Base-by-base conservation (phyloP, 2,888 invertebrate genomes). In the Zonitis immaculata region DNA sequence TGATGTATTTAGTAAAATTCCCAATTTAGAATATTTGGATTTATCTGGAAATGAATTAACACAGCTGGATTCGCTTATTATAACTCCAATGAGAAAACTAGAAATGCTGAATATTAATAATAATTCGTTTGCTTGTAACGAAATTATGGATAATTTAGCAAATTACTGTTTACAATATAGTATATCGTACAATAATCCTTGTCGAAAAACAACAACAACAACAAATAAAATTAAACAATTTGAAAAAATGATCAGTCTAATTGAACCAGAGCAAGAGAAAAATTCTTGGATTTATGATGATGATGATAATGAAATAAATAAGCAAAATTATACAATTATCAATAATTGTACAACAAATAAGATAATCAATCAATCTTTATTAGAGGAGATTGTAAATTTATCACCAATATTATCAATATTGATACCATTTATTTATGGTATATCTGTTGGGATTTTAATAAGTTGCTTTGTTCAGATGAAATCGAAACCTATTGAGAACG, bases 11-110 rank as follows among this genome's bases (percentile, higher is more conserved):
- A 32, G 52, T 7, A 75, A 79, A 46, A 51, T 85, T 44, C 82
- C 83, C 1, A 80, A 80, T 57, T 67, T 87, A 18, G 76, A 75
- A 46, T 77, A 78, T 47, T 64, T 87, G 48, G 83, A 86, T 68
- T 65, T 86, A 48, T 81, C 83, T 14, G 79, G 81, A 59, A 87
- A 87, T 65, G 81, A 82, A 57, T 72, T 86, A 57, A 76, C 82
- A 11, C 78, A 80, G 4, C 56, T 86, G 0, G 78, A 74, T 47
- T 64, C 76, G 0, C 77, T 77, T 20, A 75, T 80, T 0, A 72
- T 86, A 4, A 68, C 76, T 48, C 76, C 78, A 0, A 64, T 85
- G 42, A 70, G 69, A 1, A 78, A 78, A 56, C 65, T 86, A 44
- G 75, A 78, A 49, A 69, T 76, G 46, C 62, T 86, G 28, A 79